A percentile compares a stretch with the other conserved stretches of the same genome.
Evolutionary conservation across 2,797 vertebrate species (phyloP).

Genomic region (Scarus forsteni): DNA sequence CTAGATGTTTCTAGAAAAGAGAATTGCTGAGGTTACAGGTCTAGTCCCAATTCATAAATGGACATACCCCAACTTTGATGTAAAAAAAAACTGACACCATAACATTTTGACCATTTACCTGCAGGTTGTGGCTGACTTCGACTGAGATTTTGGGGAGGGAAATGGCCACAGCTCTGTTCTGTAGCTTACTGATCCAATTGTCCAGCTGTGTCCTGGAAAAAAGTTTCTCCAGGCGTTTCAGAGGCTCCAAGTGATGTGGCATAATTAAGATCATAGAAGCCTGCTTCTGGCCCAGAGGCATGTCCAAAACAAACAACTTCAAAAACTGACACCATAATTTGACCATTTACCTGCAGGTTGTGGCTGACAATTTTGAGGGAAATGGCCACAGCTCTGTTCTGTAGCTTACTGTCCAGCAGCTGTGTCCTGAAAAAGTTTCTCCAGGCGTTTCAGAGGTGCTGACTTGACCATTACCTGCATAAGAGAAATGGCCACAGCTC

Average conservation of each 20-base stretch:
- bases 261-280: constrained; percentile 95
- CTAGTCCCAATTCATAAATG: neutral
- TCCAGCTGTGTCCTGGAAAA: constrained; percentile 93
- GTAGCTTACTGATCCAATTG: constrained; percentile 90
- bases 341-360: constrained; percentile 88
- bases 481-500: too few relatives aligned
- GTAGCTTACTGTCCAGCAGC: constrained; percentile 91
- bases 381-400: constrained; percentile 91
- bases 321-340: too few relatives aligned
- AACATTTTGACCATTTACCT: constrained; percentile 69
- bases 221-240: constrained; percentile 93
- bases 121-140: constrained; percentile 87
- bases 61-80: neutral
- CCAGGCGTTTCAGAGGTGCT: constrained; percentile 91
- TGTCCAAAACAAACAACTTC: constrained; percentile 90
- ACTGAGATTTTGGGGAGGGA: constrained; percentile 91
- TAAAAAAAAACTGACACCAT: too few relatives aligned
- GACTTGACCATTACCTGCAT: too few relatives aligned
- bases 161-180: constrained; percentile 91
- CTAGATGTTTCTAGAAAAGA: constrained; percentile 91
- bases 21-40: neutral
- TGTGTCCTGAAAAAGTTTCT: constrained; percentile 93
- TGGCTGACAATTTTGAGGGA: constrained; percentile 91
- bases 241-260: constrained; percentile 93
- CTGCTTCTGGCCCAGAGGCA: constrained; percentile 95